These are phyloP conservation scores for Zosterops japonicus DNA, from an alignment of 2,113 vertebrate species.

Conservation along the genomic window DNA sequence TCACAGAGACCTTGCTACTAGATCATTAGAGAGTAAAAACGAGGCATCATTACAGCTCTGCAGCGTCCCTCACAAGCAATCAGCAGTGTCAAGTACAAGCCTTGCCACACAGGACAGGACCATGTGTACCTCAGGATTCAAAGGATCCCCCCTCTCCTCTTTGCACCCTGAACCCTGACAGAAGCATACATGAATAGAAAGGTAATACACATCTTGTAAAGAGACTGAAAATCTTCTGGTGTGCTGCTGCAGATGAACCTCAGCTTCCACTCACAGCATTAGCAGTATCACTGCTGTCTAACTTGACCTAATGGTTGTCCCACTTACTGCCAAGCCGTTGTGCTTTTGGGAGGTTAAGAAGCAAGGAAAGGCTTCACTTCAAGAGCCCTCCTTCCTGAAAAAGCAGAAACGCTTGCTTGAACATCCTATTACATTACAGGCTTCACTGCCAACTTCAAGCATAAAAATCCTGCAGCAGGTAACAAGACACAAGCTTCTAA, in stretches of 20 bases:
- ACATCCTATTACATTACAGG: background rate
- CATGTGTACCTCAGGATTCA: rapidly evolving
- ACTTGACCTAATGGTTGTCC: background rate
- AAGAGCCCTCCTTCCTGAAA: background rate
- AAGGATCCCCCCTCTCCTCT: background rate
- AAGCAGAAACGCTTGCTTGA: background rate
- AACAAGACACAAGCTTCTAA: background rate
- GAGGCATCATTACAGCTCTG: background rate
- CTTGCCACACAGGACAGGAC: background rate
- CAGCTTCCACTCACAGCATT: background rate
- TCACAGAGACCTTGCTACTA: background rate
- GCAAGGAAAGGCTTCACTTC: background rate
- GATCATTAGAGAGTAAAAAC: background rate
- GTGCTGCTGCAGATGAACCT: background rate
- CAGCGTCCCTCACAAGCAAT: background rate
- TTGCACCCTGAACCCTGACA: background rate
- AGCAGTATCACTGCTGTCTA: background rate
- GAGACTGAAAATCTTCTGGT: background rate
- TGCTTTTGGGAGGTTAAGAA: conserved; percentile 9
- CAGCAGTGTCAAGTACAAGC: background rate
- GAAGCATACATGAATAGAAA: rapidly evolving
- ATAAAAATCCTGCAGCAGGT: background rate
- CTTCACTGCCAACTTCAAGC: background rate
- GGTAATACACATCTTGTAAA: rapidly evolving
- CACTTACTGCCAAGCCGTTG: background rate